Percentiles rank a stretch among this genome's conserved stretches.
These are phyloP conservation scores for Heliothis peltigera DNA, from an alignment of 2,888 invertebrate genomes.

Conservation along the genomic window DNA sequence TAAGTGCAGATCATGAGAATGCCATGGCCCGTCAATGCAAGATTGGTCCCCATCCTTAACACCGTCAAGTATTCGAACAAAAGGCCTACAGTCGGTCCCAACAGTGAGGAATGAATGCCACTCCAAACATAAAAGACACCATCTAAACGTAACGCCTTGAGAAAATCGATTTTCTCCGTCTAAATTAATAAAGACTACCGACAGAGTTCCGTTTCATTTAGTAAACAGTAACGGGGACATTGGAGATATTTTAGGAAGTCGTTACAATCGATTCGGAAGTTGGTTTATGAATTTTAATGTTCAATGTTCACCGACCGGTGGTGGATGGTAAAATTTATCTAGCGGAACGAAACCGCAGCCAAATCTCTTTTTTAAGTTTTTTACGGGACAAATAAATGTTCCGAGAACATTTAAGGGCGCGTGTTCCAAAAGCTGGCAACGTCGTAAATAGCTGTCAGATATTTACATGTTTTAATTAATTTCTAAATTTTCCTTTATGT, in stretches of 20 bases:
- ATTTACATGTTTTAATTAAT: too few species aligned
- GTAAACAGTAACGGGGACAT: conserved; percentile 6
- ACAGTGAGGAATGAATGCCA: not conserved
- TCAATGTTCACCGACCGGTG: conserved; percentile 5
- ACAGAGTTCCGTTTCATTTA: conserved; percentile 9
- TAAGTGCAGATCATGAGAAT: too few species aligned
- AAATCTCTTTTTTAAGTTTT: conserved; percentile 42
- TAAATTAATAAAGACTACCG: conserved; percentile 10
- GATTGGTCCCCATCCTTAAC: too few species aligned
- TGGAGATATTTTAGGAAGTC: conserved; percentile 30
- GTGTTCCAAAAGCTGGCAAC: too few species aligned
- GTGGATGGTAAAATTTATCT: conserved; percentile 23
- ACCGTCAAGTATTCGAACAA: too few species aligned
- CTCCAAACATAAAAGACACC: not conserved
- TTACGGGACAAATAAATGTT: conserved; percentile 2
- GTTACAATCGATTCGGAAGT: conserved; percentile 31
- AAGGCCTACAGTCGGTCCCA: too few species aligned
- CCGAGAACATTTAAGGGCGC: not conserved
- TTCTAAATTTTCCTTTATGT: too few species aligned
- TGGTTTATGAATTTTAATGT: conserved; percentile 40
- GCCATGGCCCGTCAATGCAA: too few species aligned
- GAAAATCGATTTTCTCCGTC: conserved; percentile 21
- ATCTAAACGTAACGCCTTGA: conserved; percentile 15
- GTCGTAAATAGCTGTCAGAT: too few species aligned
- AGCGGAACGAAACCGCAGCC: conserved; percentile 28